A percentile compares a stretch with the other conserved stretches of the same genome.
Evolutionary conservation across 2,797 vertebrate genomes (phyloP).

Genomic region (Cryptoblepharus egeriae): DNA sequence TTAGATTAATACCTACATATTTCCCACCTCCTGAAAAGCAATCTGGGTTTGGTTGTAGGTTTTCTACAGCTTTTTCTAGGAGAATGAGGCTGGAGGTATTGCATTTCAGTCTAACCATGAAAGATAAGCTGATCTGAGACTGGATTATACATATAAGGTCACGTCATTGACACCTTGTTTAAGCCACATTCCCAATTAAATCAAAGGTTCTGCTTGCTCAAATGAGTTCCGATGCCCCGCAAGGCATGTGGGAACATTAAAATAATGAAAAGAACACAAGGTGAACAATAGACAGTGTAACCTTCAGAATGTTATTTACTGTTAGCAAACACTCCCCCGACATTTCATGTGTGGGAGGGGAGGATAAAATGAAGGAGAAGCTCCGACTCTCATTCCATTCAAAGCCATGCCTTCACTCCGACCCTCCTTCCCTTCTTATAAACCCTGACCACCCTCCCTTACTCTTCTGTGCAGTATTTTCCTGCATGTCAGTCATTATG

Average conservation of each 20-base stretch:
- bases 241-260: too few relatives aligned
- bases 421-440: background rate
- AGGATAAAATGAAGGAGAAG: background rate
- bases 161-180: too few relatives aligned
- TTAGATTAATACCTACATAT: background rate
- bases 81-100: background rate
- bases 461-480: background rate
- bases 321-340: too few relatives aligned
- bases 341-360: background rate
- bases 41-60: background rate
- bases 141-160: background rate
- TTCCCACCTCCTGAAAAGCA: too few relatives aligned
- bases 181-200: too few relatives aligned
- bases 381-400: too few relatives aligned
- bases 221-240: too few relatives aligned
- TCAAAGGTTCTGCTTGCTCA: too few relatives aligned
- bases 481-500: too few relatives aligned
- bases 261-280: too few relatives aligned
- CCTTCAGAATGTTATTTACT: too few relatives aligned
- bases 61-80: background rate
- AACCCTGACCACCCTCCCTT: background rate
- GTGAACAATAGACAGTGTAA: too few relatives aligned
- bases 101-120: background rate
- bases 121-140: background rate
- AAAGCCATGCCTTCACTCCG: background rate